A percentile compares a stretch with the other conserved stretches of the same genome.
Conservation (phyloP, 2,113 vertebrate genomes). For the Pseudorhombus dupliciocellatus region DNA sequence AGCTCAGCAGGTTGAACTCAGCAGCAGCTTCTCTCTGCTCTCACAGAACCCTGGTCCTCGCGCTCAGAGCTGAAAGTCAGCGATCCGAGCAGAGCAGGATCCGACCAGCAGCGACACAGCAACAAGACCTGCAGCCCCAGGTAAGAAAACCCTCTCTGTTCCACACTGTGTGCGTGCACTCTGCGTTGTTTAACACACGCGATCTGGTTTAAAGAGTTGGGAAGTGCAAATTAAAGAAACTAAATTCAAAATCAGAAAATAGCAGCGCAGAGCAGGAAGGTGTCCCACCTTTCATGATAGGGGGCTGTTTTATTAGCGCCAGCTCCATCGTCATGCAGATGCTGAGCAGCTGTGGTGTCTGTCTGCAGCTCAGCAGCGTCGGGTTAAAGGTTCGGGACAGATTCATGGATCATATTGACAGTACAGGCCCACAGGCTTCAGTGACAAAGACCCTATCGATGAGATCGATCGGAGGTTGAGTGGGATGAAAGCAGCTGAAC, state of each 20-base stretch:
- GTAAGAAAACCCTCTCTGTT: constrained; percentile 30
- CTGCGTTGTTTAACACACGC: background rate
- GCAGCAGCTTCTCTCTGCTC: background rate
- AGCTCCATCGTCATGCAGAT: background rate
- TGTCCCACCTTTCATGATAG: background rate
- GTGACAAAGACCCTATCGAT: constrained; percentile 36
- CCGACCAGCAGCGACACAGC: background rate
- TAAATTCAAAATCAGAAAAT: too few relatives aligned
- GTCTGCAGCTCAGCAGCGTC: constrained; percentile 20
- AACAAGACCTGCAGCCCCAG: constrained; percentile 34
- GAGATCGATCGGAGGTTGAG: constrained; percentile 38
- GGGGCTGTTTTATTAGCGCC: background rate
- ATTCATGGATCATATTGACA: constrained; percentile 2
- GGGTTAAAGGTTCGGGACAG: constrained; percentile 22
- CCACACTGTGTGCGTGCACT: background rate
- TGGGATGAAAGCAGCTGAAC: constrained; percentile 16
- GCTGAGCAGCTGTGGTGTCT: background rate
- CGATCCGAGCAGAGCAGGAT: background rate
- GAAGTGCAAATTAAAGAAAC: too few relatives aligned
- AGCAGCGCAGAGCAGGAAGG: too few relatives aligned
- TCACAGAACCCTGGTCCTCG: too few relatives aligned
- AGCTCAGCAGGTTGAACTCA: constrained; percentile 36
- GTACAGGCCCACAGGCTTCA: background rate
- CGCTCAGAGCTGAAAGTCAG: too few relatives aligned
- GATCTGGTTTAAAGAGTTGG: background rate